These are phyloP conservation scores for Urocitellus parryii DNA, from an alignment of 2,113 vertebrate genomes.

Conservation along the genomic window DNA sequence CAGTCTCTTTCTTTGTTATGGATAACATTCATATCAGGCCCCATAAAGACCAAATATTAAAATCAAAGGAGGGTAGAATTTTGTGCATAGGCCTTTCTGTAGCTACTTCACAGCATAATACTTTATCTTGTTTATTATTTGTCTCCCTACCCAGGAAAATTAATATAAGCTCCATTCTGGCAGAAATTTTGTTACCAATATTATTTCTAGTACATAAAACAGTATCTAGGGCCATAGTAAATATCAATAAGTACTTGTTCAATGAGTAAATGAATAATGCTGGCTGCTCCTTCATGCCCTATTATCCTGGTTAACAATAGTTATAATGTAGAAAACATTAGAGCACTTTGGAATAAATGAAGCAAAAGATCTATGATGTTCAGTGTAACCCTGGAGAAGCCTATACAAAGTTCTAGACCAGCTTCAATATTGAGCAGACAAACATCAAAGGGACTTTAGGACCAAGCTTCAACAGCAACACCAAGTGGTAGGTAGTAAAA, in stretches of 20 bases:
- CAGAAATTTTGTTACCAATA: background rate
- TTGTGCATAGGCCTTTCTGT: background rate
- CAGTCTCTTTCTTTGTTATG: slow-evolving; percentile 9
- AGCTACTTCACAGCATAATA: background rate
- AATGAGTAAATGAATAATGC: background rate
- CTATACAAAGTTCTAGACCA: background rate
- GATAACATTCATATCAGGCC: background rate
- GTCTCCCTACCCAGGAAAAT: background rate
- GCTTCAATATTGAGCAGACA: background rate
- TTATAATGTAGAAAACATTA: background rate
- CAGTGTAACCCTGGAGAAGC: background rate
- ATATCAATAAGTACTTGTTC: background rate
- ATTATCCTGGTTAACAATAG: background rate
- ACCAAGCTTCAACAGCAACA: slow-evolving; percentile 13
- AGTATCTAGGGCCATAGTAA: background rate
- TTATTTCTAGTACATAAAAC: background rate
- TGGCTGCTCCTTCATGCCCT: background rate
- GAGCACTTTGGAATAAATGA: background rate
- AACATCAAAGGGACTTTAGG: background rate
- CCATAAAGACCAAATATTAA: background rate
- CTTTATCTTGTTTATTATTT: background rate
- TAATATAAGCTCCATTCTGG: background rate
- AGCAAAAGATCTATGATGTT: background rate
- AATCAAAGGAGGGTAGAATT: background rate
- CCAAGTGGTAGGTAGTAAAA: background rate